Evolutionary conservation across 30 jellyfish, hydroid and myxozoan genomes (phyloP).

Genomic region (Clytia hemisphaerica): DNA sequence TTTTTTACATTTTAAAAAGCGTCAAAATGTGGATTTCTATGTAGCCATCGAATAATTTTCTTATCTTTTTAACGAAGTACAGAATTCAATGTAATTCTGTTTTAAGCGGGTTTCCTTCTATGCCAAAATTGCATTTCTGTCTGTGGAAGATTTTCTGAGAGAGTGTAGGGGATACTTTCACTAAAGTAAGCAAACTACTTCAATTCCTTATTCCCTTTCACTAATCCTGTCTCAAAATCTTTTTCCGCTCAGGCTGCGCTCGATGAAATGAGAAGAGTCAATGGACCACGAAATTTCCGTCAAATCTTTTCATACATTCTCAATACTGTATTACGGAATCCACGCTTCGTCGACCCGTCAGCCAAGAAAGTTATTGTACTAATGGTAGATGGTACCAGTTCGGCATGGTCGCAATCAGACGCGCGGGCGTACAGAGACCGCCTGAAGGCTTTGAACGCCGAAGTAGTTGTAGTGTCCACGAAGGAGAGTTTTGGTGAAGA

Average conservation of each 20-base stretch:
- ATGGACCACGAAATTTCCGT: constrained; percentile 15
- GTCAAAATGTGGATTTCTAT: too few species aligned
- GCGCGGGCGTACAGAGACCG: neutral
- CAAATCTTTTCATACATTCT: neutral
- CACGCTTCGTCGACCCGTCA: neutral
- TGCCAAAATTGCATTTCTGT: too few species aligned
- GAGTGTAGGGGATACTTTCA: too few species aligned
- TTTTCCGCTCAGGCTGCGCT: neutral
- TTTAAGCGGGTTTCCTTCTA: too few species aligned
- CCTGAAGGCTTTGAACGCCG: neutral
- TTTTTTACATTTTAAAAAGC: too few species aligned
- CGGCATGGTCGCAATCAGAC: neutral
- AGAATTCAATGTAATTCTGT: too few species aligned
- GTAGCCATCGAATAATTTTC: too few species aligned
- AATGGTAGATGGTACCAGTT: constrained; percentile 6
- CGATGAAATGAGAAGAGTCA: neutral
- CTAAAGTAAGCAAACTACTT: too few species aligned
- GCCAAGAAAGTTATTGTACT: constrained; percentile 12
- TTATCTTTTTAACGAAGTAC: too few species aligned
- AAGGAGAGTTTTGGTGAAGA: neutral
- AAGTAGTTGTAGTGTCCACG: neutral
- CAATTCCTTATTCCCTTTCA: too few species aligned
- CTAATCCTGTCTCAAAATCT: too few species aligned
- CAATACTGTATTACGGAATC: neutral
- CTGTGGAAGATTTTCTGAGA: too few species aligned